These are phyloP conservation scores for Anas platyrhynchos DNA, from an alignment of 2,113 vertebrate species.

Conservation along the genomic window DNA sequence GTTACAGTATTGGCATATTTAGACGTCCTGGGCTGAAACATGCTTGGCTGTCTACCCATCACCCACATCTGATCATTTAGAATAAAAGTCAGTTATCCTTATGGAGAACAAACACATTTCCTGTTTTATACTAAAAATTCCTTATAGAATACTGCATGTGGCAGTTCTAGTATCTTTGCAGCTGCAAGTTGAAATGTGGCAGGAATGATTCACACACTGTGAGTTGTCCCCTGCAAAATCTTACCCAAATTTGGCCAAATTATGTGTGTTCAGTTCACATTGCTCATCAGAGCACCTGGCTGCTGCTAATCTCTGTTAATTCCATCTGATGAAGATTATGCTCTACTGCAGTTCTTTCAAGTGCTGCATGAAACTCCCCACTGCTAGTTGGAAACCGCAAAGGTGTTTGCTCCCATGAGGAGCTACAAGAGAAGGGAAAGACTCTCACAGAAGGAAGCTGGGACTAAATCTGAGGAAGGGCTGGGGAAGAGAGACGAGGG, in stretches of 20 bases:
- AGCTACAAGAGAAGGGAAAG: not conserved
- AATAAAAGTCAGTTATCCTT: not conserved
- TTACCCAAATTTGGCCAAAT: not conserved
- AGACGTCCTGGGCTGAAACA: not conserved
- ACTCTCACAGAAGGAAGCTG: not conserved
- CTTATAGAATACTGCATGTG: not conserved
- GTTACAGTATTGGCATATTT: not conserved
- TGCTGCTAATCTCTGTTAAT: not conserved
- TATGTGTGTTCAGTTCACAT: not conserved
- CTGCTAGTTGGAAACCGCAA: not conserved
- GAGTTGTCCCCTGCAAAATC: not conserved
- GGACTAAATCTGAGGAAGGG: not conserved
- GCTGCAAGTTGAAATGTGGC: not conserved
- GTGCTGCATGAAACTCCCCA: not conserved
- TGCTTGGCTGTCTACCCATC: not conserved
- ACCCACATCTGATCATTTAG: not conserved
- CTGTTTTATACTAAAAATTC: not conserved
- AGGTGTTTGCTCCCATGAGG: not conserved
- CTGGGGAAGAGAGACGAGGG: not conserved
- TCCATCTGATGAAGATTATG: not conserved
- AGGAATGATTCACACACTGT: not conserved
- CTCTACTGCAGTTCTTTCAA: not conserved
- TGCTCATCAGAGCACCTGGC: not conserved
- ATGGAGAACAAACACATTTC: not conserved
- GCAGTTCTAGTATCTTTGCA: not conserved